phyloP scores from a whole-genome alignment of 2,888 invertebrate genomes.

The Anthophora plumipes region DNA sequence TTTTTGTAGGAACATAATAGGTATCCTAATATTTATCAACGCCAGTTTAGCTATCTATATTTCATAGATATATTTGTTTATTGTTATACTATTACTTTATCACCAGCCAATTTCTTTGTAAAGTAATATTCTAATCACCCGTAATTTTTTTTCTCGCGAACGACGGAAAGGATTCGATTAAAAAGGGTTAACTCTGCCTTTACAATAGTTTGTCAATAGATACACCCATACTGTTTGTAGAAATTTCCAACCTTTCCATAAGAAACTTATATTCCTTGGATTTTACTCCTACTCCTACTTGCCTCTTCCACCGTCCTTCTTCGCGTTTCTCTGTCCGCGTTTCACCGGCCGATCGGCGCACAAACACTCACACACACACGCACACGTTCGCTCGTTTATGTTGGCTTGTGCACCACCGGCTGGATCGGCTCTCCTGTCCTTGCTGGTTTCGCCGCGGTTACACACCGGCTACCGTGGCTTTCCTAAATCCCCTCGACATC shows the following conservation, averaged over 20 bases:
- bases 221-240: neutral
- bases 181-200: no score
- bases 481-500: conserved; percentile 38
- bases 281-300: neutral
- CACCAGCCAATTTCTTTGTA: no score
- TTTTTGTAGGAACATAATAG: no score
- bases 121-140: no score
- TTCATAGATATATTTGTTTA: no score
- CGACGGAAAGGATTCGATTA: no score
- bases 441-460: conserved; percentile 30
- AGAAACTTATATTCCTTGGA: neutral
- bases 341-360: conserved; percentile 3
- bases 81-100: no score
- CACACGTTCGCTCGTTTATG: neutral
- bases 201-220: no score
- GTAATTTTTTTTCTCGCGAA: no score
- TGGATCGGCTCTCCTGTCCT: conserved; percentile 40
- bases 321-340: conserved; percentile 25
- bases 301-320: conserved; percentile 15
- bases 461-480: conserved; percentile 45
- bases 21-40: no score
- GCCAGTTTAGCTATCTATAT: no score
- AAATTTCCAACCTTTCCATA: conserved; percentile 21
- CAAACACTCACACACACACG: neutral
- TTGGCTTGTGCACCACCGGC: conserved; percentile 4